phyloP scores from a whole-genome alignment of 2,113 vertebrate genomes.

The Phalacrocorax carbo region DNA sequence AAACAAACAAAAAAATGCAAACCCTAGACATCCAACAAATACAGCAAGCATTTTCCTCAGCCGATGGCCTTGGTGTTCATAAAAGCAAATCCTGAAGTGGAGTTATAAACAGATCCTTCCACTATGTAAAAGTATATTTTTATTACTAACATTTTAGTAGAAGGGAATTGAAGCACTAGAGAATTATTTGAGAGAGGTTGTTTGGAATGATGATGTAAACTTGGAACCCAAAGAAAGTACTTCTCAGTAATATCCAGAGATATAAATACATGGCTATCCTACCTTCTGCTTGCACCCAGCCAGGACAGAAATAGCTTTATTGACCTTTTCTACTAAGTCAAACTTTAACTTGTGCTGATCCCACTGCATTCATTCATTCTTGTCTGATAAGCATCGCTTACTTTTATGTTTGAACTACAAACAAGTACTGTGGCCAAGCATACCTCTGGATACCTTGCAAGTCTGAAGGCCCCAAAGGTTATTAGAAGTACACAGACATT shows the following conservation, averaged over 20 bases:
- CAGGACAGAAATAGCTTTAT: background rate
- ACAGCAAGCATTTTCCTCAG: background rate
- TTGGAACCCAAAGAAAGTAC: background rate
- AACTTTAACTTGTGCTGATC: background rate
- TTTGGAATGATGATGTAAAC: background rate
- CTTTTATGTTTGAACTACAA: background rate
- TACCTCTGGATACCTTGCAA: background rate
- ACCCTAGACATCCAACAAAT: background rate
- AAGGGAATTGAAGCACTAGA: background rate
- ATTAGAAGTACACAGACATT: background rate
- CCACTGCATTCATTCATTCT: background rate
- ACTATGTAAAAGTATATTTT: background rate
- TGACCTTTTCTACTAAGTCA: background rate
- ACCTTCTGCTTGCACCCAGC: background rate
- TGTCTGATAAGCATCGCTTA: background rate
- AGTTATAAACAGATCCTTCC: background rate
- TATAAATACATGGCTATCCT: background rate
- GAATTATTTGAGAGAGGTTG: background rate
- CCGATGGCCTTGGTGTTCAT: background rate
- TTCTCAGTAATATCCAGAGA: background rate
- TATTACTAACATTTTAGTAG: background rate
- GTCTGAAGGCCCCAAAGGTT: background rate
- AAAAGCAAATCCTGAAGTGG: background rate
- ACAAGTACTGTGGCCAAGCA: background rate
- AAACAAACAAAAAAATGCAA: background rate